Percentiles rank a stretch among this genome's conserved stretches.
These are phyloP conservation scores for Polydrusus pterygomalis DNA, from an alignment of 2,888 invertebrate species.

Conservation along the genomic window DNA sequence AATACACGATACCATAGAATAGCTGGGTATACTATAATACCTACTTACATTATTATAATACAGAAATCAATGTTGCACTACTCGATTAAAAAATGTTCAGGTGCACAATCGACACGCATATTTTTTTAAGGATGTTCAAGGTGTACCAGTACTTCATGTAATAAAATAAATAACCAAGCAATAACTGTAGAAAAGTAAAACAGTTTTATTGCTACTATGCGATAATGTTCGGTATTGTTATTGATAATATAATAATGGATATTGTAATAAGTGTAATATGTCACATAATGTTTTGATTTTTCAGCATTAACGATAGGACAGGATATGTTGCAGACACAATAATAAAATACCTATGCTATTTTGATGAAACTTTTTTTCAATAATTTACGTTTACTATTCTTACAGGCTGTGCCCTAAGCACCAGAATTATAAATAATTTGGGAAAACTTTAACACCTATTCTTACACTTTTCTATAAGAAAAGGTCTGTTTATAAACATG, in stretches of 20 bases:
- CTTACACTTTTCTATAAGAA: no score
- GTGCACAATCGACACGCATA: background rate
- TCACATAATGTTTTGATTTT: constrained; percentile 7
- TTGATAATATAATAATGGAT: no score
- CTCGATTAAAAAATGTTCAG: background rate
- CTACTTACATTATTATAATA: no score
- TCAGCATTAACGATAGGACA: background rate
- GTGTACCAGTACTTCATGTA: constrained; percentile 28
- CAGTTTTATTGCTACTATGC: background rate
- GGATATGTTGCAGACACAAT: background rate
- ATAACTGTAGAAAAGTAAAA: constrained; percentile 10
- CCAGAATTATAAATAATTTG: no score
- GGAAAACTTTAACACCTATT: no score
- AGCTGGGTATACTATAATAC: background rate
- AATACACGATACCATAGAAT: background rate
- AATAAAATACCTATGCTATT: background rate
- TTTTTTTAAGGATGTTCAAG: constrained; percentile 39
- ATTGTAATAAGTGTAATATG: no score
- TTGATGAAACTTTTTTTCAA: no score
- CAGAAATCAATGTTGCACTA: background rate
- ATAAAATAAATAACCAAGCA: background rate
- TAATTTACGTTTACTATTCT: no score
- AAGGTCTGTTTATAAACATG: no score
- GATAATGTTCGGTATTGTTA: no score
- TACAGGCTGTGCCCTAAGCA: no score